Conservation (phyloP, 2,113 vertebrate species). For the Nibea albiflora region DNA sequence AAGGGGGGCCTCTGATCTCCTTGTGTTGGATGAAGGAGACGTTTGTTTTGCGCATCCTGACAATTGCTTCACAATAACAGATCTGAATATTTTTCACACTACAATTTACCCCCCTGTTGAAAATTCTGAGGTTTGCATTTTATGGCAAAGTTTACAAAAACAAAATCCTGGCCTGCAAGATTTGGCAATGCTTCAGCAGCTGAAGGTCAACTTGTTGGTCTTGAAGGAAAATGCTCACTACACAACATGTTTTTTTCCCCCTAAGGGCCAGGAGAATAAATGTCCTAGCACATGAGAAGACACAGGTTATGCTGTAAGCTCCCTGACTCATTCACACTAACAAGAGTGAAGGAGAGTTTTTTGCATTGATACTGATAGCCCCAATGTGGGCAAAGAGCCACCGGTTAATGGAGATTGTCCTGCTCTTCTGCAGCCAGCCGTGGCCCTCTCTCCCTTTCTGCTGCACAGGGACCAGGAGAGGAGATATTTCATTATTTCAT, state of each 20-base stretch:
- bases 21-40: not conserved
- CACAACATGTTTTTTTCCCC: not conserved
- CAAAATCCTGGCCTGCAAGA: not conserved
- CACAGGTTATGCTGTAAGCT: not conserved
- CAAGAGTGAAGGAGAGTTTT: constrained; percentile 31
- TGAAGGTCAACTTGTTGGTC: not conserved
- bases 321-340: constrained; percentile 10
- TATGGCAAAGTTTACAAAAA: not conserved
- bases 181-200: not conserved
- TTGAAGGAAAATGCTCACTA: not conserved
- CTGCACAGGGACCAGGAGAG: constrained; percentile 18
- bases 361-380: constrained; percentile 49
- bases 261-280: not conserved
- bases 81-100: not conserved
- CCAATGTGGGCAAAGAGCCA: constrained; percentile 60
- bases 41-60: not conserved
- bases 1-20: not conserved
- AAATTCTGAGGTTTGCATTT: not conserved
- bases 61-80: not conserved
- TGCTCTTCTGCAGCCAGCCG: constrained; percentile 35
- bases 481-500: constrained; percentile 63
- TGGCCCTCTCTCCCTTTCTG: constrained; percentile 26
- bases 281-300: not conserved
- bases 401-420: constrained; percentile 66
- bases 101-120: not conserved